Base-by-base conservation (phyloP, 2,888 invertebrate genomes). In the Idaea straminata region DNA sequence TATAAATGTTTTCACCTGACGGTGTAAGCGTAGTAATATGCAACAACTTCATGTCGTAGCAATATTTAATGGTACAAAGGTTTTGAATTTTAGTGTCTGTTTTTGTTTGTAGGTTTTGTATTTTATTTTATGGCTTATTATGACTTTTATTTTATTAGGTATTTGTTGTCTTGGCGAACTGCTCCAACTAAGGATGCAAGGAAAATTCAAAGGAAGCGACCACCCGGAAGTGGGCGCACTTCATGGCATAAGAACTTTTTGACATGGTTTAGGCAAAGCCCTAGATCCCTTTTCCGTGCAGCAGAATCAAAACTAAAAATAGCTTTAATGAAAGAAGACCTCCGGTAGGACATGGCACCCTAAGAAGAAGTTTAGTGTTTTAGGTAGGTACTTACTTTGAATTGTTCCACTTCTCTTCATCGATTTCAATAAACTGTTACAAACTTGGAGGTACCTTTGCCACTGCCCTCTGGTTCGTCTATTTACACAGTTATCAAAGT, bases 1-100 rank as follows among this genome's bases (percentile, higher is more conserved):
- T 75, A 75, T 71, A 70, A 72, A 74, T 73, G 72, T 74, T 74
- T 71, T 64, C 72, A 74, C 66, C 70, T 70, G 72, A 72, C 69
- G 70, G 68, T 66, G 59, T 62, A 65, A 62, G 71, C 66, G 69
- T 66, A 64, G 66, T 69, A 72, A 72, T 68, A 69, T 68, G 67
- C 68, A 69, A 65, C 66, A 65, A 64, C 66, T 62, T 64, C 63
- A 36, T 60, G 36, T 35, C 58, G 16, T 25, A 35, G 34, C 64
- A 47, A 36, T 65, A 63, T 69, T 68, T 70, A 70, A 70, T 70
- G 66, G 60, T 35, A 15, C 58, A 57, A 63, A 69, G 59, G 5
- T 60, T 68, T 64, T 66, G 63, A 35, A 25, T 25, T 15, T 4
- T 10, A n/a, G 16, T 36, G 61, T 59, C 57, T 61, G 10, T n/a